These are phyloP conservation scores for Origma solitaria DNA, from an alignment of 2,113 vertebrate species.

Conservation along the genomic window DNA sequence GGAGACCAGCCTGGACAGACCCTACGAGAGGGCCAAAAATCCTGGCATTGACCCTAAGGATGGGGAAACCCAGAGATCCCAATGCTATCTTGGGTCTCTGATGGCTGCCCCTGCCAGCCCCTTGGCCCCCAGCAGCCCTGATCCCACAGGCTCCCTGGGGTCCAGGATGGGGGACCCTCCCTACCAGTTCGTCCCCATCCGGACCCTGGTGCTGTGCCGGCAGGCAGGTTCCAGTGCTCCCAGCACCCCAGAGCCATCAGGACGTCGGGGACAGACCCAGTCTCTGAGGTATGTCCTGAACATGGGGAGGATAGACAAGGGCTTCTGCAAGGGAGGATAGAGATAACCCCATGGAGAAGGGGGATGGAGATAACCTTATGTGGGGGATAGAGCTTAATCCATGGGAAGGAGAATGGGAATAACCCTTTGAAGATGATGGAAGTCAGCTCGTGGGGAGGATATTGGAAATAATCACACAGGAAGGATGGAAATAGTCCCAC, in stretches of 20 bases:
- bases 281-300: not conserved
- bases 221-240: not conserved
- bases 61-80: not conserved
- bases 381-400: not conserved
- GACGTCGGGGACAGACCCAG: not conserved
- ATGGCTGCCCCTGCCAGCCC: not conserved
- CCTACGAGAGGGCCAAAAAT: not conserved
- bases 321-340: not conserved
- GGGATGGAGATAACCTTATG: not conserved
- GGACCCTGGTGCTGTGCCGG: not conserved
- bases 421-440: not conserved
- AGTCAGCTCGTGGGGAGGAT: not conserved
- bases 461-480: not conserved
- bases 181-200: not conserved
- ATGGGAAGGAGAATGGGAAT: not conserved
- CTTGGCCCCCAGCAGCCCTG: not conserved
- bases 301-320: not conserved
- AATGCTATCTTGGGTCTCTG: not conserved
- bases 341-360: too few relatives aligned
- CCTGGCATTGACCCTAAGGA: rapidly evolving
- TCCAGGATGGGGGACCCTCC: not conserved
- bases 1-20: not conserved
- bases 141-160: rapidly evolving
- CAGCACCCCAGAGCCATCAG: not conserved
- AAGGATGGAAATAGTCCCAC: not conserved